Conservation (phyloP, 2,113 vertebrate species). For the Sapajus apella region DNA sequence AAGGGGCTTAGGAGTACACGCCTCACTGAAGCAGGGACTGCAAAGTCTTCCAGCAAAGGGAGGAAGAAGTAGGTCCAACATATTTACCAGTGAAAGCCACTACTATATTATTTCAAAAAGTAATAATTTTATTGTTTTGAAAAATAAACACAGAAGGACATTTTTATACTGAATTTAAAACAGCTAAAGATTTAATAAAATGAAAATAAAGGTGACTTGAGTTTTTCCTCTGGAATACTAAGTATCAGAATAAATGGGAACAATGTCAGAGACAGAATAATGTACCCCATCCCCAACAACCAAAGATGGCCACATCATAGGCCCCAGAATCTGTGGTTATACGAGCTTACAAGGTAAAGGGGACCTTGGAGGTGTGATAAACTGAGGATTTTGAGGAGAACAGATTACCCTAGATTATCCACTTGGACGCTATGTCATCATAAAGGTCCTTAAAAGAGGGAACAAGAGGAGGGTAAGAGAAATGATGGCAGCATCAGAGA, state of each 20-base stretch:
- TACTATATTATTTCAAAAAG: not conserved
- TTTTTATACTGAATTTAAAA: not conserved
- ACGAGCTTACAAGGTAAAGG: not conserved
- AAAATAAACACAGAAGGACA: not conserved
- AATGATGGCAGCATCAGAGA: not conserved
- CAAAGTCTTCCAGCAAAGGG: not conserved
- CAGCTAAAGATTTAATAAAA: not conserved
- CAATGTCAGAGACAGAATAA: not conserved
- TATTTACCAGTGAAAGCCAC: not conserved
- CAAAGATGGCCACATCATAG: not conserved
- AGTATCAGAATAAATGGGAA: not conserved
- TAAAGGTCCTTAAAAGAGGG: not conserved
- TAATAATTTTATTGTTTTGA: not conserved
- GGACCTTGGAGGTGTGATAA: not conserved
- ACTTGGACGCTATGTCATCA: not conserved
- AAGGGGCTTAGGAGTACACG: too few relatives aligned
- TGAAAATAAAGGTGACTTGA: not conserved
- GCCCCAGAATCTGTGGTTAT: not conserved
- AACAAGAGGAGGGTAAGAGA: not conserved
- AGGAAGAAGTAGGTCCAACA: not conserved
- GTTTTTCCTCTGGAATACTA: not conserved
- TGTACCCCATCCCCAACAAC: rapidly evolving
- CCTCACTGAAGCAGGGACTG: too few relatives aligned
- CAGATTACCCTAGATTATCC: not conserved
- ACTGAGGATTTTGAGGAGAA: not conserved